Evolutionary conservation across 2,113 vertebrate genomes (phyloP).

Genomic region (Dolichallabes microphthalmus): DNA sequence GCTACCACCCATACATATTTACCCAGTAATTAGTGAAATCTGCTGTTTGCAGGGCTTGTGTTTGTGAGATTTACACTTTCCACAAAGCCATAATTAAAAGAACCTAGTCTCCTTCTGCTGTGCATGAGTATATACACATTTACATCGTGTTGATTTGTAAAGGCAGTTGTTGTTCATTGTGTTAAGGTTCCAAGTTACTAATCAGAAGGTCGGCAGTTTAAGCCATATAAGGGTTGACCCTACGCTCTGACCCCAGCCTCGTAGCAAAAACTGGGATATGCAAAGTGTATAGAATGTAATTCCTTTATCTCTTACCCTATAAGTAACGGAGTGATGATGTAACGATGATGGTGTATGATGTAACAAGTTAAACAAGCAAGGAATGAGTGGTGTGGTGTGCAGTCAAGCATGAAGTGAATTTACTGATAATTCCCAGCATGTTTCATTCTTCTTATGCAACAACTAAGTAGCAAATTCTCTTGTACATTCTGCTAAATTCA

Average conservation of each 20-base stretch:
- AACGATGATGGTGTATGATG: neutral
- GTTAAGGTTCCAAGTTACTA: no score
- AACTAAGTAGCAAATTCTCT: neutral
- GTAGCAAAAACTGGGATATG: no score
- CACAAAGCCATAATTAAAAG: neutral
- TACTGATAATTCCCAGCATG: neutral
- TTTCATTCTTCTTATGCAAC: neutral
- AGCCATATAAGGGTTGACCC: no score
- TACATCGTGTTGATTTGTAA: neutral
- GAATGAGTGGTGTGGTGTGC: neutral
- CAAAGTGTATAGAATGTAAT: neutral
- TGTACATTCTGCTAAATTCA: neutral
- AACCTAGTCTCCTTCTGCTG: no score
- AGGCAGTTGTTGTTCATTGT: no score
- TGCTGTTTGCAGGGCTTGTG: neutral
- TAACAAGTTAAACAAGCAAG: no score
- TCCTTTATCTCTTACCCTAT: neutral
- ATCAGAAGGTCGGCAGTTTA: no score
- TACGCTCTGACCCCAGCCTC: no score
- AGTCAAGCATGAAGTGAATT: neutral
- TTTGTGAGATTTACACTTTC: neutral
- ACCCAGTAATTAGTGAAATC: neutral
- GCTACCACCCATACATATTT: neutral
- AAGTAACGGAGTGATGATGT: neutral
- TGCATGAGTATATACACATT: no score